Base-by-base conservation (phyloP, 2,797 vertebrate species). In the Eospalax fontanierii region DNA sequence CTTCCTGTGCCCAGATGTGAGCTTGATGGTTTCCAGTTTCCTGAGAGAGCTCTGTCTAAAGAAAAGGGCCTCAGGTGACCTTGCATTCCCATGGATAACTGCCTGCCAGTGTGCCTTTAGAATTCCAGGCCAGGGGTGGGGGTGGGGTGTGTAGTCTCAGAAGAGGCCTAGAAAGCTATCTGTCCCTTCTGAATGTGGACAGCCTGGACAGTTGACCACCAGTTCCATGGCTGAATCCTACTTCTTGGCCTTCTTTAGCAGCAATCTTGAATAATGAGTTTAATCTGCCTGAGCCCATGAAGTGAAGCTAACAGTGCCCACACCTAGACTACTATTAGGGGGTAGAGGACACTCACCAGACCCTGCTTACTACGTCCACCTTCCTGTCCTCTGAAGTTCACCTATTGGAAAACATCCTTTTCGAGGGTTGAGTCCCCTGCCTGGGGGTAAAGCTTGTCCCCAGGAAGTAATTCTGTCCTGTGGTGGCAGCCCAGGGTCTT, bases 271-370 rank as follows among this genome's bases (percentile, higher is more conserved):
- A 3, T 81, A 6, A 73, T 59, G 65, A 65, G 33, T 57, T 40
- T 38, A 46, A 43, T 71, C 6, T 68, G 38, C 22, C 46, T 19
- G 18, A 63, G 4, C 35, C 71, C 35, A 4, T 7, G 14, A 61
- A 65, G 11, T 74, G 40, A 59, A 4, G 24, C n/a, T 73, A 12
- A 12, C 24, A 14, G 19, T 30, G n/a, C 57, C 87, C 24, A 4
- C 21, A 43, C 33, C 16, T 6, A 74, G 21, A n/a, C 30, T 1
- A 0, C 57, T 86, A 18, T 87, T 80, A 68, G 35, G 46, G 70
- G 1, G 1, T 10, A 0, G 33, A 46, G n/a, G 33, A 3, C 35
- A 33, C 63, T 59, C 7, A 2, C 22, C 63, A 61, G 63, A 35
- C 22, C 21, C 7, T 21, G 11, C 21, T 50, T 24, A 6, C 35